Evolutionary conservation across 2,888 invertebrate genomes (phyloP).

Genomic region (Orthonevra nobilis): DNA sequence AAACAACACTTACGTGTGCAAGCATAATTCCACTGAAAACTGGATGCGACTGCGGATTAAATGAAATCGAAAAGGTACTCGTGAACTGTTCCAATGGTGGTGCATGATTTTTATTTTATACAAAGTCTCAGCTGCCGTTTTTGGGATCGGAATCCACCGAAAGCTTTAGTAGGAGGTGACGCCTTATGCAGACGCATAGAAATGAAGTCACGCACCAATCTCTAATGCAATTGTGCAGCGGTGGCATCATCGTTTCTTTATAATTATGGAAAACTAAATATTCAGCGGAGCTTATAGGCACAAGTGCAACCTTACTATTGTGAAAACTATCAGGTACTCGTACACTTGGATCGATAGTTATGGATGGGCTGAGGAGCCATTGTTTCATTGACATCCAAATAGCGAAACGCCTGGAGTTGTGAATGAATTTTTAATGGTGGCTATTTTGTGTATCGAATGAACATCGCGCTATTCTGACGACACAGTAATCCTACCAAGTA

Average conservation of each 20-base stretch:
- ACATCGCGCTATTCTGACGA: too few relatives aligned
- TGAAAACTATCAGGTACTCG: slow-evolving; percentile 25
- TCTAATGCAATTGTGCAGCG: slow-evolving; percentile 64
- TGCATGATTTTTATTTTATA: slow-evolving; percentile 59
- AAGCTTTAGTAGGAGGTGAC: slow-evolving; percentile 48
- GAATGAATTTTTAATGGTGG: background rate
- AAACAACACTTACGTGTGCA: slow-evolving; percentile 44
- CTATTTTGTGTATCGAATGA: background rate
- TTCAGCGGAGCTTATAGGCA: slow-evolving; percentile 13
- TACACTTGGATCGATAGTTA: slow-evolving; percentile 4
- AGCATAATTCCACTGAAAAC: slow-evolving; percentile 31
- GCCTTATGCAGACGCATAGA: slow-evolving; percentile 62
- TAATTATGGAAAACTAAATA: slow-evolving; percentile 41
- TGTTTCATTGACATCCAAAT: slow-evolving; percentile 30
- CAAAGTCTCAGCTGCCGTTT: slow-evolving; percentile 39
- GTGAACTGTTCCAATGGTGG: slow-evolving; percentile 40
- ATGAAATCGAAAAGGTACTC: slow-evolving; percentile 47
- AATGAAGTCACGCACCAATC: slow-evolving; percentile 68
- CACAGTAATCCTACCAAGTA: too few relatives aligned
- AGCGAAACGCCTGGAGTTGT: too few relatives aligned
- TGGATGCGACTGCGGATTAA: slow-evolving; percentile 15
- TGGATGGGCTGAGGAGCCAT: slow-evolving; percentile 28
- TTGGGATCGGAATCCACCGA: slow-evolving; percentile 47
- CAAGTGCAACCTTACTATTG: slow-evolving; percentile 1
- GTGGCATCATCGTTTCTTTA: slow-evolving; percentile 53